phyloP scores from a whole-genome alignment of 1,140 invertebrate genomes.

The Apis laboriosa region DNA sequence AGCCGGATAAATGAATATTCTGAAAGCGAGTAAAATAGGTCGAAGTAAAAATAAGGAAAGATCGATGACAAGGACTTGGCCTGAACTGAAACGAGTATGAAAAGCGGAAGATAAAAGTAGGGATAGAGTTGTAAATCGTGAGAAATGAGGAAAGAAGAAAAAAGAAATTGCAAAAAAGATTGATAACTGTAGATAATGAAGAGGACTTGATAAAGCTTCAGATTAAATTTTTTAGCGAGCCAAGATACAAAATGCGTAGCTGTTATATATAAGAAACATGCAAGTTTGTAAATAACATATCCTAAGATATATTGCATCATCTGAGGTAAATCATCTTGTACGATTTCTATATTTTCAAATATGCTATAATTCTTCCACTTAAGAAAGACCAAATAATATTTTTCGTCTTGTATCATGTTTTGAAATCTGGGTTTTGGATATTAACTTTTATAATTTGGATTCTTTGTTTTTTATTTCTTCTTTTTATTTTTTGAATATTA shows the following conservation, averaged over 20 bases:
- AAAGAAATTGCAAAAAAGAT: slow-evolving; percentile 1
- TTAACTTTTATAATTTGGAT: no score
- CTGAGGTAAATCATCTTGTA: no score
- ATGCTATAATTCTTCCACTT: no score
- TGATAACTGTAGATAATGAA: slow-evolving; percentile 22
- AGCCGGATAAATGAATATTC: slow-evolving; percentile 40
- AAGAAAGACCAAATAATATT: no score
- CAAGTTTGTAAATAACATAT: background rate
- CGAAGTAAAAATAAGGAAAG: slow-evolving; percentile 44
- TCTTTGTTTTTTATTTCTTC: no score
- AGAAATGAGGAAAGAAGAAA: slow-evolving; percentile 10
- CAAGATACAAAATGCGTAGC: background rate
- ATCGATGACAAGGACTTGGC: slow-evolving; percentile 32
- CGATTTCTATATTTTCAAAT: no score
- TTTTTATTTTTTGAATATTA: no score
- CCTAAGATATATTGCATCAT: no score
- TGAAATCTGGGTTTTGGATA: no score
- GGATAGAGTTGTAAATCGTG: slow-evolving; percentile 18
- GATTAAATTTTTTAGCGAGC: background rate
- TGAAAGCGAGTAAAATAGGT: slow-evolving; percentile 25
- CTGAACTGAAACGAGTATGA: background rate
- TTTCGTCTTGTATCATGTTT: no score
- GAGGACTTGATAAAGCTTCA: background rate
- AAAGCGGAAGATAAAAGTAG: background rate
- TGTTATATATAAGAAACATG: background rate